phyloP scores from a whole-genome alignment of 2,888 invertebrate genomes.

The Sclerodermus sp. region DNA sequence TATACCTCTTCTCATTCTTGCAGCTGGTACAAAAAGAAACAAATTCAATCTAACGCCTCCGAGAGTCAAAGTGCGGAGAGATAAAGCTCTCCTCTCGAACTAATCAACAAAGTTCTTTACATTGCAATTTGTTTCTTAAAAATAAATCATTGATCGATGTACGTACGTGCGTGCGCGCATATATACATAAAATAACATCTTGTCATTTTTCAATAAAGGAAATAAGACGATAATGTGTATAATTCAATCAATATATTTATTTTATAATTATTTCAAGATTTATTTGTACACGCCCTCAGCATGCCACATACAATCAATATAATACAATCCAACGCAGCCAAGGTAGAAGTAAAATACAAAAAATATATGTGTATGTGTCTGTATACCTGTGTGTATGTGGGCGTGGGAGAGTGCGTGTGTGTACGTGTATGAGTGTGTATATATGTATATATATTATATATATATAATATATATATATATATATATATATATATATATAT shows the following conservation, averaged over 20 bases:
- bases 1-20: no score
- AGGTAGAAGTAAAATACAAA: constrained; percentile 52
- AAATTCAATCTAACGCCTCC: no score
- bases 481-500: constrained; percentile 37
- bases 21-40: no score
- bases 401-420: no score
- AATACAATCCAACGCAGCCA: constrained; percentile 50
- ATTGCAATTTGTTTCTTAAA: no score
- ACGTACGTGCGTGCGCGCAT: no score
- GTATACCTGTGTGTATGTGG: constrained; percentile 36
- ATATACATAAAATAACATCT: no score
- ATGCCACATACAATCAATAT: constrained; percentile 51
- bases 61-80: no score
- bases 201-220: no score
- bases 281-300: constrained; percentile 52
- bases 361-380: constrained; percentile 42
- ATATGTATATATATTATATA: constrained; percentile 44
- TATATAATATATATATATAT: constrained; percentile 39
- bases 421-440: constrained; percentile 37
- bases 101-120: no score
- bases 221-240: neutral
- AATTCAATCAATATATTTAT: constrained; percentile 21
- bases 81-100: no score
- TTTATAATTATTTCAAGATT: constrained; percentile 38
- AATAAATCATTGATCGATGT: no score